Base-by-base conservation (phyloP, 2,113 vertebrate species). In the Porphyrio hochstetteri region DNA sequence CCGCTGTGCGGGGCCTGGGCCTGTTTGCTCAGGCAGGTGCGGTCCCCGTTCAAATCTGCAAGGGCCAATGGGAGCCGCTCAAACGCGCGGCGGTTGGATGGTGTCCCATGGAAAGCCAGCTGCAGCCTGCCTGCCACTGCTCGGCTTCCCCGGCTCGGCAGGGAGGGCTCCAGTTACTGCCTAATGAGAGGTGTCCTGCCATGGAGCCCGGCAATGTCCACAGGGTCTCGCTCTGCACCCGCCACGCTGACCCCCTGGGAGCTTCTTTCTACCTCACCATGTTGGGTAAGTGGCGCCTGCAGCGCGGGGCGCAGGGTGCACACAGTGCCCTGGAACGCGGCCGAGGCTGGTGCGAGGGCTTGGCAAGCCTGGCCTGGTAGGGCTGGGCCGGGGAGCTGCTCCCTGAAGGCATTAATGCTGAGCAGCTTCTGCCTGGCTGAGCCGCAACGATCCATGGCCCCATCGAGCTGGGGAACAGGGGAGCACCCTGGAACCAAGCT, bases 31-130 rank as follows among this genome's bases (percentile, higher is more conserved):
- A 2, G 85, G 15, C 97, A 95, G 97, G 97, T 97, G 97, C 55
- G 61, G 80, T 50, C n/a, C 42, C 56, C 17, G 90, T 96, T 96
- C 96, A 78, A 94, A 85, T 48, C 64, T 16, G 35, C 38, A 81
- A 81, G 92, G 96, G 83, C 98, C 98, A 97, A 98, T 98, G 97
- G 97, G 97, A 88, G 68, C 72, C 6, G 91, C 74, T 98, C 97
- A 97, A 98, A 97, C 27, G 33, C 44, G 95, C 76, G 91, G 91
- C 96, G 31, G 94, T 96, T 96, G 80, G 90, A 79, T 48, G 60
- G 17, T 1, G 93, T 83, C n/a, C 93, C 68, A 3, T 11, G 84
- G 84, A 42, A 91, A 38, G 25, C 63, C 36, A 7, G 63, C 82
- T 2, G 48, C 70, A 3, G 12, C 35, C 76, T 11, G 63, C 82